Evolutionary conservation across 2,888 invertebrate genomes (phyloP).

Genomic region (Ditula angustiorana): DNA sequence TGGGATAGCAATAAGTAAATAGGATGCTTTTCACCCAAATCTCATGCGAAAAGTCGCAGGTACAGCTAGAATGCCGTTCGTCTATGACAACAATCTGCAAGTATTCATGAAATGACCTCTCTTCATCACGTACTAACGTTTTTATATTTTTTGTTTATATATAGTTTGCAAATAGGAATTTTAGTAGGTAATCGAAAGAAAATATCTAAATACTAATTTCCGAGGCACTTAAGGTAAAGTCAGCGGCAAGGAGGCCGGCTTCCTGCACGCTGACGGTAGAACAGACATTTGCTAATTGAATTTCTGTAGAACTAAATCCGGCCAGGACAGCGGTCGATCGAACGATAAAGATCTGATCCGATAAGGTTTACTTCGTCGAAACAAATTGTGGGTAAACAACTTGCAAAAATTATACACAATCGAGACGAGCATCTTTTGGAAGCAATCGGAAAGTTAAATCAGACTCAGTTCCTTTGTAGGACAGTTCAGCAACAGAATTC

Average conservation of each 20-base stretch:
- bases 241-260: not conserved
- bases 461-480: no score
- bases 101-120: no score
- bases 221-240: not conserved
- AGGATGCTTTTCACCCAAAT: no score
- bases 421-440: not conserved
- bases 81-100: no score
- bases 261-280: slow-evolving; percentile 8
- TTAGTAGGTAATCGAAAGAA: no score
- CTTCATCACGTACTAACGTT: no score
- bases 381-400: slow-evolving; percentile 7
- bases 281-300: slow-evolving; percentile 26
- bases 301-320: slow-evolving; percentile 23
- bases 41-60: no score
- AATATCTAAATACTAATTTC: not conserved
- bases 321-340: slow-evolving; percentile 7
- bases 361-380: slow-evolving; percentile 11
- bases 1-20: no score
- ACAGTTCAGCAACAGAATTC: not conserved
- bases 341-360: slow-evolving; percentile 19
- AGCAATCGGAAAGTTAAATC: no score
- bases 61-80: no score
- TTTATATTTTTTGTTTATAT: no score
- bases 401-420: slow-evolving; percentile 9
- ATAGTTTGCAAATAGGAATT: no score